These are phyloP conservation scores for Wiebesia pumilae DNA, from an alignment of 1,140 invertebrate species.

Conservation along the genomic window DNA sequence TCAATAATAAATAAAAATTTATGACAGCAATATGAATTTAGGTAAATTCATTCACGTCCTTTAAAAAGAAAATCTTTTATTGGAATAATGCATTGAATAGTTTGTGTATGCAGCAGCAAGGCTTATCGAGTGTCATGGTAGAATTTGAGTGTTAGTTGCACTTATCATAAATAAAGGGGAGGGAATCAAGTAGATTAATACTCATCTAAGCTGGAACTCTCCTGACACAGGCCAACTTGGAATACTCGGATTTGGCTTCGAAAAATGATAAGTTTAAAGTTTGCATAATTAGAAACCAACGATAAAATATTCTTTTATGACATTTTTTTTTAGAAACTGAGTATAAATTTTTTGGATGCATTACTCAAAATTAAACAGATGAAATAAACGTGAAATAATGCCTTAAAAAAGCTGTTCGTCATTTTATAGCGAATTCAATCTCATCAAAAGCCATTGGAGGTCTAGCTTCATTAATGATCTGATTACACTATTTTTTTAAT, in stretches of 20 bases:
- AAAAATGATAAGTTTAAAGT: neutral
- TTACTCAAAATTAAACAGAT: too few relatives aligned
- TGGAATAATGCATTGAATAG: neutral
- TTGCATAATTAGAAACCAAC: neutral
- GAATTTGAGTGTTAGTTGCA: conserved; percentile 1
- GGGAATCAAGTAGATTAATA: neutral
- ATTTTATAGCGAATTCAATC: neutral
- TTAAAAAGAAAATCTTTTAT: neutral
- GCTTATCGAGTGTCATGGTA: conserved; percentile 2
- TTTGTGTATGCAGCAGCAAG: conserved; percentile 10
- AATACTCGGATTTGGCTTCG: neutral
- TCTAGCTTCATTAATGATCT: conserved; percentile 3
- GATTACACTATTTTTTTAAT: neutral
- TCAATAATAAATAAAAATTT: neutral
- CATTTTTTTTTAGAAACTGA: too few relatives aligned
- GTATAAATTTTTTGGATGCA: too few relatives aligned
- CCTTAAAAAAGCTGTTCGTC: neutral
- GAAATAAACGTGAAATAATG: too few relatives aligned
- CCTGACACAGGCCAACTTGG: neutral
- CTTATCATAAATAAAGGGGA: conserved; percentile 12
- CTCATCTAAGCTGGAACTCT: neutral
- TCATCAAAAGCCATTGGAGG: neutral
- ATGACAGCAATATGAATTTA: neutral
- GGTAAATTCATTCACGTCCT: neutral
- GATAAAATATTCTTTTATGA: neutral